Conservation (phyloP, 2,888 invertebrate genomes). For the Noctua comes region DNA sequence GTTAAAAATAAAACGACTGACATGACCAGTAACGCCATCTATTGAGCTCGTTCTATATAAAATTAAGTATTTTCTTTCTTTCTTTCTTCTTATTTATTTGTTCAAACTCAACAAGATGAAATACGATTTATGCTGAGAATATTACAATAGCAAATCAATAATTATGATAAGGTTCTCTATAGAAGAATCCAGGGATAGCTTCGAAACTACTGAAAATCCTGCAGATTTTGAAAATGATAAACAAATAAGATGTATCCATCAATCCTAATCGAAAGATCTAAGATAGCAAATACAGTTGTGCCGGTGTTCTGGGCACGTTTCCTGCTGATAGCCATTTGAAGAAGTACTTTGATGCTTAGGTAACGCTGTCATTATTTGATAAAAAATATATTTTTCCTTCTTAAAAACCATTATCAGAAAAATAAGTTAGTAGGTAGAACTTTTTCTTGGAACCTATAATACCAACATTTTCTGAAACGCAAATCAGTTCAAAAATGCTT, state of each 20-base stretch:
- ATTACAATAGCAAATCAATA: no score
- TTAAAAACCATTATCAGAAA: background rate
- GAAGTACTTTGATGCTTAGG: background rate
- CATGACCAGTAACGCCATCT: constrained; percentile 44
- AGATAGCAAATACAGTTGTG: no score
- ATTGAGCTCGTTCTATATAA: background rate
- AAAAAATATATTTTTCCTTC: no score
- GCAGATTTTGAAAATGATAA: constrained; percentile 75
- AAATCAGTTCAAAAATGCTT: background rate
- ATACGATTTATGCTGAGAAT: no score
- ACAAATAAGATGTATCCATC: constrained; percentile 59
- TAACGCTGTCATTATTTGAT: no score
- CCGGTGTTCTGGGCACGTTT: background rate
- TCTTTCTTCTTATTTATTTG: no score
- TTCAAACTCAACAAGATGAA: no score
- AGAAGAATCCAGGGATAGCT: background rate
- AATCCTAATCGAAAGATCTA: background rate
- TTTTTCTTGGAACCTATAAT: background rate
- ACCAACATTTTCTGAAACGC: no score
- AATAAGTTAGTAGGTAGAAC: background rate
- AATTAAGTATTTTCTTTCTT: no score
- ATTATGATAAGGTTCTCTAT: no score
- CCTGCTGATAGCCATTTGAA: background rate
- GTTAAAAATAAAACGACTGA: background rate
- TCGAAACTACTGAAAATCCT: constrained; percentile 43